phyloP scores from a whole-genome alignment of 2,113 vertebrate genomes.

The Rhea americana region DNA sequence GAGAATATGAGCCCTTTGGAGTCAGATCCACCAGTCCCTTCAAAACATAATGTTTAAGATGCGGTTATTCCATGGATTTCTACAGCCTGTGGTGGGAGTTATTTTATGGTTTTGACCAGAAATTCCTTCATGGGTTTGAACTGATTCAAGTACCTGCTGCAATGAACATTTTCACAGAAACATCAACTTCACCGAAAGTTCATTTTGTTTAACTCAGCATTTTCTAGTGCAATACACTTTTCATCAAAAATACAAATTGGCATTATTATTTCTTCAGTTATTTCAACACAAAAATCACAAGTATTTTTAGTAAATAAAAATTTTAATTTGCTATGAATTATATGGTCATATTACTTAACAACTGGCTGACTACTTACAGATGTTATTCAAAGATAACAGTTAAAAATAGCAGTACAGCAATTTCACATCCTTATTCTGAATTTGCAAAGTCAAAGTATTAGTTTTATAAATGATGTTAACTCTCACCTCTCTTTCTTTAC shows the following conservation, averaged over 20 bases:
- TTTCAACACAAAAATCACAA: not conserved
- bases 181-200: not conserved
- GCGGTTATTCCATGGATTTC: not conserved
- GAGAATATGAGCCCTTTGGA: not conserved
- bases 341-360: not conserved
- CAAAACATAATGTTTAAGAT: not conserved
- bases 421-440: not conserved
- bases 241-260: not conserved
- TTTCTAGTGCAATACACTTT: not conserved
- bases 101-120: not conserved
- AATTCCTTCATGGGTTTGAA: not conserved
- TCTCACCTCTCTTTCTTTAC: not conserved
- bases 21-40: not conserved
- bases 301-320: not conserved
- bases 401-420: not conserved
- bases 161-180: not conserved
- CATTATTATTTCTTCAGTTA: not conserved
- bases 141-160: not conserved
- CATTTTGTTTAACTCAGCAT: not conserved
- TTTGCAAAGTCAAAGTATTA: not conserved
- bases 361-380: no score
- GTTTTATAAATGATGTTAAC: not conserved
- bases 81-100: not conserved
- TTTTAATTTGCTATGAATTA: not conserved
- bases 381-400: not conserved